Evolutionary conservation across 2,113 vertebrate species (phyloP).

Genomic region (Burhinus oedicnemus): DNA sequence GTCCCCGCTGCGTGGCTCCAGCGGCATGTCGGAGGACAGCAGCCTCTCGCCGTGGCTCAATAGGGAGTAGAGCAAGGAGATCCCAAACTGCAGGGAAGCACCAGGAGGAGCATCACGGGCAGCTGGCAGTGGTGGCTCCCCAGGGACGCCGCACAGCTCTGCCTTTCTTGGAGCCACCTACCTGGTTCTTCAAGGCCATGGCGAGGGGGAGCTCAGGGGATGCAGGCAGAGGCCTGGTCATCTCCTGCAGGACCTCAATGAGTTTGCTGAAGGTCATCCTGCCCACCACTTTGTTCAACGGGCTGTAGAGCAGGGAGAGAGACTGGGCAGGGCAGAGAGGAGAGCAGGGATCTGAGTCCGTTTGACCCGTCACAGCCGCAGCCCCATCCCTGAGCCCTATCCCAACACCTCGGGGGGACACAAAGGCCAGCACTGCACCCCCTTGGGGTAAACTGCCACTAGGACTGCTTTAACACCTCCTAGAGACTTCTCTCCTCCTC

Average conservation of each 20-base stretch:
- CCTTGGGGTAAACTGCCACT: fast-evolving
- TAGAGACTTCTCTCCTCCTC: neutral
- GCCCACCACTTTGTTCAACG: constrained; percentile 81
- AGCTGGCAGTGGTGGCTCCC: neutral
- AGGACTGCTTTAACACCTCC: neutral
- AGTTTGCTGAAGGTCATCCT: constrained; percentile 86
- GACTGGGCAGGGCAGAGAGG: constrained; percentile 69
- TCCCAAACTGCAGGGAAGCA: constrained; percentile 83
- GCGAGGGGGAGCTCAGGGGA: constrained; percentile 69
- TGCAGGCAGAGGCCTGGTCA: constrained; percentile 72
- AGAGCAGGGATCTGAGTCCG: neutral
- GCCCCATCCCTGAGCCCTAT: neutral
- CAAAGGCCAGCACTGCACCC: neutral
- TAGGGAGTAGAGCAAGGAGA: constrained; percentile 91
- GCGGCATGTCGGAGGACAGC: constrained; percentile 79
- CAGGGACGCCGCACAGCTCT: fast-evolving
- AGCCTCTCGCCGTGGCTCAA: constrained; percentile 91
- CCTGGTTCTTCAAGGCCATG: constrained; percentile 91
- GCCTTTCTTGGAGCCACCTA: constrained; percentile 2
- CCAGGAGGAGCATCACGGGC: neutral
- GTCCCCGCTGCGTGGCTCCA: constrained; percentile 81
- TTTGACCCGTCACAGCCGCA: neutral
- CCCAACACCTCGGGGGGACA: neutral
- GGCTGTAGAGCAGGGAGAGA: constrained; percentile 85
- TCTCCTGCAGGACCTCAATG: constrained; percentile 81